A percentile compares a stretch with the other conserved stretches of the same genome.
These are phyloP conservation scores for Diarsia rubi DNA, from an alignment of 2,888 invertebrate species.

Conservation along the genomic window DNA sequence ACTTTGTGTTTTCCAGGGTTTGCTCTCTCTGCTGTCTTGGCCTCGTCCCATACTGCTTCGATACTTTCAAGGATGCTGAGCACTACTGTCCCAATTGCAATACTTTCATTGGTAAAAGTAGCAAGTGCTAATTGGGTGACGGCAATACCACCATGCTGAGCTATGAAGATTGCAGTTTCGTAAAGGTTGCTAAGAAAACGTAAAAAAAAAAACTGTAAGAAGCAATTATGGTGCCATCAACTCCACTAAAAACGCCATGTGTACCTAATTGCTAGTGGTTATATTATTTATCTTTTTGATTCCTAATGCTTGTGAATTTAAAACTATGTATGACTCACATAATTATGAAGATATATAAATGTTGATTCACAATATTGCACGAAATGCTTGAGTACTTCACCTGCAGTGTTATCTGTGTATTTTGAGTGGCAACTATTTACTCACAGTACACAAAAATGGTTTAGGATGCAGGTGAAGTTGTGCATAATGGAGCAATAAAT, in stretches of 20 bases:
- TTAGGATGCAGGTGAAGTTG: conserved; percentile 30
- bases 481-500: conserved; percentile 29
- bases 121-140: conserved; percentile 77
- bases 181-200: conserved; percentile 33
- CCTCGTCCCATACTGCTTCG: conserved; percentile 88
- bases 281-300: conserved; percentile 39
- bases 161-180: conserved; percentile 37
- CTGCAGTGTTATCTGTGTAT: conserved; percentile 33
- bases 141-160: conserved; percentile 10
- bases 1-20: conserved; percentile 78
- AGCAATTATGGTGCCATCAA: conserved; percentile 62
- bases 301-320: conserved; percentile 38
- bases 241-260: conserved; percentile 28
- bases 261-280: conserved; percentile 46
- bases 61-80: conserved; percentile 88
- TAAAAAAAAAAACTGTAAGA: conserved; percentile 30
- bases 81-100: conserved; percentile 89
- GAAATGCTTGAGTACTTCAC: conserved; percentile 43
- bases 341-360: conserved; percentile 18
- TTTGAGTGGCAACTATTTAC: conserved; percentile 20
- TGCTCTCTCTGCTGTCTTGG: conserved; percentile 89
- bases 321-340: conserved; percentile 36
- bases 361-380: conserved; percentile 41
- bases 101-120: conserved; percentile 87
- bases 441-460: conserved; percentile 25